These are phyloP conservation scores for Phacellophora camtschatica DNA, from an alignment of 30 jellyfish, hydroid and myxozoan genomes.

Conservation along the genomic window DNA sequence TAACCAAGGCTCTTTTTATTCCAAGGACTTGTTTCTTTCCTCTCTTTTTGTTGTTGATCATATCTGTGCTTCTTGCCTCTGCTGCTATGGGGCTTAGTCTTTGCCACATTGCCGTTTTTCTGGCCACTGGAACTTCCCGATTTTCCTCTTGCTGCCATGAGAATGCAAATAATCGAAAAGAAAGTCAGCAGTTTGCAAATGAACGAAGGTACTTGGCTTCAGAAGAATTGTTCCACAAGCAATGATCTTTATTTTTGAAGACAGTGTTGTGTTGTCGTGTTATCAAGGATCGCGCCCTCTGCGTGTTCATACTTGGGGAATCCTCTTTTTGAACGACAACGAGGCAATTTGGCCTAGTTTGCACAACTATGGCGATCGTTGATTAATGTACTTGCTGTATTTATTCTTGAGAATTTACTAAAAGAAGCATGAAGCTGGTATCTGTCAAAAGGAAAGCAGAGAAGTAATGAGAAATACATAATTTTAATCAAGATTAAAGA, in stretches of 20 bases:
- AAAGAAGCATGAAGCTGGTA: background rate
- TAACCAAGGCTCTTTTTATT: constrained; percentile 16
- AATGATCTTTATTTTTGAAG: no score
- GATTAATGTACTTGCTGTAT: no score
- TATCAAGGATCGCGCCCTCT: no score
- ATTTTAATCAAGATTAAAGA: no score
- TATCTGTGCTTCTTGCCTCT: constrained; percentile 53
- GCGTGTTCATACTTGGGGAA: no score
- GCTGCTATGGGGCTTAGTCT: background rate
- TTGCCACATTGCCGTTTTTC: constrained; percentile 11
- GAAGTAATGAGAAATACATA: no score
- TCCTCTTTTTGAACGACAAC: background rate
- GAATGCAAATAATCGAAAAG: background rate
- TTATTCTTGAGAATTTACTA: no score
- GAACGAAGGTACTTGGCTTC: no score
- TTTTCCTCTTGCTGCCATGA: constrained; percentile 36
- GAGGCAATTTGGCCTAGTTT: constrained; percentile 32
- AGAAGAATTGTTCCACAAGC: no score
- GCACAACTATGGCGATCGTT: no score
- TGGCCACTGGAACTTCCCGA: constrained; percentile 2
- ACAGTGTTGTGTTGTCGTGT: no score
- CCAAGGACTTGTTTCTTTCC: background rate
- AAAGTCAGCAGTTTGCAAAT: background rate
- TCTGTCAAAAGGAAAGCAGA: background rate
- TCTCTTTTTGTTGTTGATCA: constrained; percentile 7